Percentiles rank a stretch among this genome's conserved stretches.
Evolutionary conservation across 2,888 invertebrate genomes (phyloP).

Genomic region (Laothoe populi): DNA sequence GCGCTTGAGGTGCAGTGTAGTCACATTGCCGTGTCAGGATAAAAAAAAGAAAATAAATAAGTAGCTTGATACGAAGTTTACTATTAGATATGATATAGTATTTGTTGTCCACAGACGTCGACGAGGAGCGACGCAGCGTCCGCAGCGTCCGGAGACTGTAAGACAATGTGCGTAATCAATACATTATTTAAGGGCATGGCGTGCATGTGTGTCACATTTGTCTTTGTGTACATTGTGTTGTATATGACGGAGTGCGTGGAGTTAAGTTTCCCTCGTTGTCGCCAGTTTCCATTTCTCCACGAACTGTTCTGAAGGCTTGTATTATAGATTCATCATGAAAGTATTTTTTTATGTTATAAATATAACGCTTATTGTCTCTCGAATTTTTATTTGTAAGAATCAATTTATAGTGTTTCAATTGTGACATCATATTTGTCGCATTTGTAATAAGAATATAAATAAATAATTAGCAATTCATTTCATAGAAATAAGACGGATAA

Average conservation of each 20-base stretch:
- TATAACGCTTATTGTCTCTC: not conserved
- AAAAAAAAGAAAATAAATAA: no score
- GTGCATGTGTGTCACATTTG: conserved; percentile 4
- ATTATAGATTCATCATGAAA: not conserved
- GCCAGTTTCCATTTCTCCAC: not conserved
- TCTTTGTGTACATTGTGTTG: not conserved
- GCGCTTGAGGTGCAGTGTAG: no score
- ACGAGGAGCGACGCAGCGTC: not conserved
- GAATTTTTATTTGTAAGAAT: not conserved
- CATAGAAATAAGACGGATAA: no score
- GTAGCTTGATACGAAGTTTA: not conserved
- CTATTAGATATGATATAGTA: not conserved
- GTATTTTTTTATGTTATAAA: not conserved
- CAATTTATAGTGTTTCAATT: not conserved
- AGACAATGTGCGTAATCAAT: conserved; percentile 19
- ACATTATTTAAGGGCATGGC: conserved; percentile 13
- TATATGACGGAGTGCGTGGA: not conserved
- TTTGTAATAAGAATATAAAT: no score
- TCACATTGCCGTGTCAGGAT: no score
- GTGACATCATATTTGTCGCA: not conserved
- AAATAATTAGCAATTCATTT: no score
- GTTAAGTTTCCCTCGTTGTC: not conserved
- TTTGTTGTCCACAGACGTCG: conserved; percentile 13
- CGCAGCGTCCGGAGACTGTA: conserved; percentile 7
- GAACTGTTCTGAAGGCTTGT: conserved; percentile 10